phyloP scores from a whole-genome alignment of 2,888 invertebrate species.

The Spatulosminthurus flaviceps region DNA sequence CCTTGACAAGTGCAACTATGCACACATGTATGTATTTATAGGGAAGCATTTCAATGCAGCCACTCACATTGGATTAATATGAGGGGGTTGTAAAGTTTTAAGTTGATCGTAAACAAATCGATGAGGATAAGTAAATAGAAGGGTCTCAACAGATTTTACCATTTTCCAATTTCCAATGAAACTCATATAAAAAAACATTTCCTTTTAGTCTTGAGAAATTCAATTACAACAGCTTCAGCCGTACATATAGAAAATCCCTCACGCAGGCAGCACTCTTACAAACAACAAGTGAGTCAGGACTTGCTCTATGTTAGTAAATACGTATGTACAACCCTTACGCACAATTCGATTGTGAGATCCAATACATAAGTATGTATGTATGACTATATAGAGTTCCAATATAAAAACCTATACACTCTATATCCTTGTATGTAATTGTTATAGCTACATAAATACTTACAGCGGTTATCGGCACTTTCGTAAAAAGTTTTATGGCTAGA shows the following conservation, averaged over 20 bases:
- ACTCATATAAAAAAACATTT: slow-evolving; percentile 36
- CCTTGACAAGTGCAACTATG: background rate
- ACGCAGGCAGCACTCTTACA: too few species aligned
- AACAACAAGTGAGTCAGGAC: background rate
- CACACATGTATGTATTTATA: background rate
- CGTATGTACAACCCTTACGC: too few species aligned
- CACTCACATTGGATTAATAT: slow-evolving; percentile 29
- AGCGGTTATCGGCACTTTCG: slow-evolving; percentile 24
- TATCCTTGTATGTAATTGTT: background rate
- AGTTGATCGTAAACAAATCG: slow-evolving; percentile 42
- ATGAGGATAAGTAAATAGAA: slow-evolving; percentile 42
- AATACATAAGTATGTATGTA: too few species aligned
- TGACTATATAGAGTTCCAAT: too few species aligned
- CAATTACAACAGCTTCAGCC: slow-evolving; percentile 29
- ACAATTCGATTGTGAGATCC: too few species aligned
- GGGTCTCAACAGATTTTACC: slow-evolving; percentile 28
- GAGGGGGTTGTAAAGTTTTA: background rate
- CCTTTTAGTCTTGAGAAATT: slow-evolving; percentile 45
- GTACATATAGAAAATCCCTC: too few species aligned
- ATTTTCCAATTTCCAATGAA: slow-evolving; percentile 41
- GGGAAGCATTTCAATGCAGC: background rate
- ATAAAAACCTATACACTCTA: too few species aligned
- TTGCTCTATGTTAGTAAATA: background rate
- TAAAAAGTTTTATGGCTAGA: slow-evolving; percentile 41
- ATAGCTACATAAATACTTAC: background rate